Percentiles rank a stretch among this genome's conserved stretches.
Conservation (phyloP, 2,113 vertebrate genomes). For the Aegotheles bennettii region DNA sequence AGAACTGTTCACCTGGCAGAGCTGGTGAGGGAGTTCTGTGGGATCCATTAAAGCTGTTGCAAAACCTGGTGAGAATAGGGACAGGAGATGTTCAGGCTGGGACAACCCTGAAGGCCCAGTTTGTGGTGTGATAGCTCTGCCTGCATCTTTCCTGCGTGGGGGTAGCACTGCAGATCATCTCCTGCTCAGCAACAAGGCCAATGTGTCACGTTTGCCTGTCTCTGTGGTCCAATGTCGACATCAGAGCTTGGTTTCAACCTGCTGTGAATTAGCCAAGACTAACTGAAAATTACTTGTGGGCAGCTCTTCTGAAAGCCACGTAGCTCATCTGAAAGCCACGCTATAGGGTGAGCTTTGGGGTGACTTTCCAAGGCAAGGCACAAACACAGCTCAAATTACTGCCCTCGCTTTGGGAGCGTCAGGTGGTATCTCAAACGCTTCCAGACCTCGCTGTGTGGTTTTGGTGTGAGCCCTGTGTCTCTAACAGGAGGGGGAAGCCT, state of each 20-base stretch:
- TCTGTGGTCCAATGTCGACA: background rate
- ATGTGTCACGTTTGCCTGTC: background rate
- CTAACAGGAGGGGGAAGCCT: background rate
- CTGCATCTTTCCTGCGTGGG: background rate
- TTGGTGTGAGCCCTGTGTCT: background rate
- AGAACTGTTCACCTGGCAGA: background rate
- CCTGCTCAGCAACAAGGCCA: background rate
- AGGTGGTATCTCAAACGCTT: background rate
- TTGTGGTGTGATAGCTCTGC: fast-evolving
- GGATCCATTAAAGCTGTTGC: background rate
- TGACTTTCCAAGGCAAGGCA: background rate
- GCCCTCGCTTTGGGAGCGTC: background rate
- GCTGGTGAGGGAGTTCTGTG: background rate
- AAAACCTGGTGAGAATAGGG: background rate
- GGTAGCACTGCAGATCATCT: background rate
- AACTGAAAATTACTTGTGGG: background rate
- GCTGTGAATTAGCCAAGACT: background rate
- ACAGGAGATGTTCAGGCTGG: background rate
- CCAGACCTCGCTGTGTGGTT: background rate
- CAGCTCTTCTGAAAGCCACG: background rate
- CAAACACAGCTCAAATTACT: background rate
- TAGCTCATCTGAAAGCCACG: background rate
- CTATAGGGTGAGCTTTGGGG: background rate
- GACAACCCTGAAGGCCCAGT: background rate
- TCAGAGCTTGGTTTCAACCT: background rate